phyloP scores from a whole-genome alignment of 2,797 vertebrate species.

The Rhinichthys osculus region DNA sequence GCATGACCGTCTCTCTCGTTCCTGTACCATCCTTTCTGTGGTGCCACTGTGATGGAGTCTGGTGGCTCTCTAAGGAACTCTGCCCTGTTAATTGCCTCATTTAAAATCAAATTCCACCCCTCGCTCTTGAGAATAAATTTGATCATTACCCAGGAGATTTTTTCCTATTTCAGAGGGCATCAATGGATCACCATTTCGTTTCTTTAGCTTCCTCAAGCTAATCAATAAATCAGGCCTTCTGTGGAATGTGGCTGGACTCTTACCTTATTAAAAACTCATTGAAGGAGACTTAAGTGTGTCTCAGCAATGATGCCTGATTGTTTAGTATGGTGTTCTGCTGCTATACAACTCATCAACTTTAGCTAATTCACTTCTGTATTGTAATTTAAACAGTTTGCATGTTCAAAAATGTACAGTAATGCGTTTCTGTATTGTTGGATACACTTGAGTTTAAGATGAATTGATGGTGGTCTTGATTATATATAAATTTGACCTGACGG shows the following conservation, averaged over 20 bases:
- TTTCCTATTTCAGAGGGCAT: conserved; percentile 11
- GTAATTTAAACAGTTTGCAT: conserved; percentile 49
- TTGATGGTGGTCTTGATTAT: background rate
- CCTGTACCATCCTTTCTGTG: background rate
- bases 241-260: conserved; percentile 23
- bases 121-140: conserved; percentile 18
- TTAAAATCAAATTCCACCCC: conserved; percentile 41
- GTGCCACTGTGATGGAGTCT: background rate
- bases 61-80: conserved; percentile 20
- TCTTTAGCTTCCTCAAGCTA: conserved; percentile 37
- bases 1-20: background rate
- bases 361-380: conserved; percentile 55
- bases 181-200: conserved; percentile 30
- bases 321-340: background rate
- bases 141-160: conserved; percentile 40
- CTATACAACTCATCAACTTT: background rate
- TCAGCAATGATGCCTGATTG: background rate
- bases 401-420: background rate
- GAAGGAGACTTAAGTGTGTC: conserved; percentile 2
- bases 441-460: background rate
- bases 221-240: conserved; percentile 41
- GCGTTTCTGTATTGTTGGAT: background rate
- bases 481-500: background rate
- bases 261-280: conserved; percentile 41
- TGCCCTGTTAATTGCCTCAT: conserved; percentile 49